Base-by-base conservation (phyloP, 2,888 invertebrate genomes). In the Ennomos quercinarius region DNA sequence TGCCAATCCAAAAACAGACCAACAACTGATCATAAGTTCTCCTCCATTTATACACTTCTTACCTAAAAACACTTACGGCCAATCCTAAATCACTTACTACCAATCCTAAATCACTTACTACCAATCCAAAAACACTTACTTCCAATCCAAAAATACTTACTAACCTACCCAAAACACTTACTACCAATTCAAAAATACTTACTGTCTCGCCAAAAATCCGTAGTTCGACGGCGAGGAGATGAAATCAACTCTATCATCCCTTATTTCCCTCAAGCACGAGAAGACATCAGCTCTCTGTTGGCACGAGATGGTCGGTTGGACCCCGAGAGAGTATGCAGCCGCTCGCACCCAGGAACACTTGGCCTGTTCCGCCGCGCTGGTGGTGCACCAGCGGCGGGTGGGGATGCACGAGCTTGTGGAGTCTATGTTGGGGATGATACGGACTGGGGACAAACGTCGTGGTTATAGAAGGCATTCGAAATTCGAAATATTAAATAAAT, bases 141-240 rank as follows among this genome's bases (percentile, higher is more conserved):
- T 2, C 27, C 5, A 6, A 27, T 6, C 27, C 4, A 27, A 27
- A 27, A 27, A 27, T 5, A 27, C 27, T 27, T 6, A 4, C 4
- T 27, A 5, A 0, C 27, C 2, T 4, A 4, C 6, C 27, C 0
- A 6, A 27, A 27, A 27, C 17, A 17, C 27, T 27, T 6, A 27
- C 27, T 27, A 1, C 6, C 27, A 27, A 27, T 27, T 5, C 27
- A 27, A 11, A n/a, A n/a, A 17, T 48, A 91, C 93, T 92, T 74
- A 95, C 95, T 90, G 88, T 77, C 95, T 91, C 0, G 95, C 95
- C 17, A 95, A 71, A 66, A 93, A 94, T 57, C 95, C 95, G 60
- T 94, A 94, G 73, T 95, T 94, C 0, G 95, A 94, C 12, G 94
- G 94, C 4, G 94, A 88, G 0, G 93, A 92, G 10, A 94, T 91